Percentiles rank a stretch among this genome's conserved stretches.
Evolutionary conservation across 1,140 invertebrate genomes (phyloP).

Genomic region (Drosophila lowei): DNA sequence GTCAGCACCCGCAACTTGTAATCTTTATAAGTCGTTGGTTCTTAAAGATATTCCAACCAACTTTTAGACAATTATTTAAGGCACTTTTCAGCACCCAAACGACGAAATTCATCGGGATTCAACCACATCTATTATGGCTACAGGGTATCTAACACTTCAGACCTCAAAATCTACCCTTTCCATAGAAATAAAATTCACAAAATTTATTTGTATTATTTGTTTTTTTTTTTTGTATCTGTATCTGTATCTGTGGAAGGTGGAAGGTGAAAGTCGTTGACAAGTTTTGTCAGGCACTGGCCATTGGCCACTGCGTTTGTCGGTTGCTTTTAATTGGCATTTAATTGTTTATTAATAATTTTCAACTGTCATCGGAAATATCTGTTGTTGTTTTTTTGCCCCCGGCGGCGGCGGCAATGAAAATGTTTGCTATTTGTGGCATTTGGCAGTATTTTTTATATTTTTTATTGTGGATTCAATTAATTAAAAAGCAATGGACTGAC

Average conservation of each 20-base stretch:
- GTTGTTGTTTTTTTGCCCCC: conserved; percentile 5
- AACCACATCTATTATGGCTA: too few species aligned
- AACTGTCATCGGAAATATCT: too few species aligned
- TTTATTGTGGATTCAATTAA: conserved; percentile 43
- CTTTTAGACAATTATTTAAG: too few species aligned
- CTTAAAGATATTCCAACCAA: too few species aligned
- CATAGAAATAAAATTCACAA: too few species aligned
- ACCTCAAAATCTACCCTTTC: too few species aligned
- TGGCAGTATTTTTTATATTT: conserved; percentile 28
- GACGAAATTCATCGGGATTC: too few species aligned
- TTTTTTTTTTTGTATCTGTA: too few species aligned
- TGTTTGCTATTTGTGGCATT: conserved; percentile 40
- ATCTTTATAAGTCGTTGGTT: too few species aligned
- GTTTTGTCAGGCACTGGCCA: conserved; percentile 9
- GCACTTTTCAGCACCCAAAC: too few species aligned
- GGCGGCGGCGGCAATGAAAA: conserved; percentile 18
- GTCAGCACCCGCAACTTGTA: fast-evolving
- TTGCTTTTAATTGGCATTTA: conserved; percentile 61
- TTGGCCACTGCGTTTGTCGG: conserved; percentile 18
- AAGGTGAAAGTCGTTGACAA: conserved; percentile 54
- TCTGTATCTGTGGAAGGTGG: background rate
- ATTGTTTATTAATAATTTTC: conserved; percentile 57
- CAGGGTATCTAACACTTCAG: too few species aligned
- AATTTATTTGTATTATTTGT: conserved; percentile 33
- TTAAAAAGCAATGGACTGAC: conserved; percentile 22